Evolutionary conservation across 2,888 invertebrate species (phyloP).

Genomic region (Drymonia ruficornis): DNA sequence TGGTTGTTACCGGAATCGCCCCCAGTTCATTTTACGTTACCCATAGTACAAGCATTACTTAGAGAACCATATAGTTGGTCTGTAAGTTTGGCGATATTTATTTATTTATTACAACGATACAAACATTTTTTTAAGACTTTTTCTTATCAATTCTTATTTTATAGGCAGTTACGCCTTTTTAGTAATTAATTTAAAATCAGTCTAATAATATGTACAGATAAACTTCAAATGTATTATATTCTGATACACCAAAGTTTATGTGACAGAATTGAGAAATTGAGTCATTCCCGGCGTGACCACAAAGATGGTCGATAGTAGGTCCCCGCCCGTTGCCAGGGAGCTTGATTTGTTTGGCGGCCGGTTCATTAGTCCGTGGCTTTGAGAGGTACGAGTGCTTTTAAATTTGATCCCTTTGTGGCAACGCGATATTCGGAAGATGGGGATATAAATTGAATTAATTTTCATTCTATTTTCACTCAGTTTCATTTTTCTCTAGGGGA

Average conservation of each 20-base stretch:
- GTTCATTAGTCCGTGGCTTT: constrained; percentile 25
- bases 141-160: too few relatives aligned
- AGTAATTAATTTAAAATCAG: too few relatives aligned
- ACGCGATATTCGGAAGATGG: constrained; percentile 1
- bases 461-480: not conserved
- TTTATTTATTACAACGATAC: too few relatives aligned
- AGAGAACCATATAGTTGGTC: too few relatives aligned
- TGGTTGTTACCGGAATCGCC: too few relatives aligned
- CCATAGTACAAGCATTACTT: too few relatives aligned
- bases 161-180: too few relatives aligned
- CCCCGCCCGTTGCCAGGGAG: constrained; percentile 30
- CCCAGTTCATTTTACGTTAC: too few relatives aligned
- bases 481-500: not conserved
- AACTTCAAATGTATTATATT: not conserved
- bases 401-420: constrained; percentile 5
- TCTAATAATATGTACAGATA: not conserved
- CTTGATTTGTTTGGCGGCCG: constrained; percentile 25
- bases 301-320: constrained; percentile 45
- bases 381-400: constrained; percentile 15
- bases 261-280: constrained; percentile 48
- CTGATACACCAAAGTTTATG: constrained; percentile 39
- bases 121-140: too few relatives aligned
- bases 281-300: constrained; percentile 33
- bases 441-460: not conserved
- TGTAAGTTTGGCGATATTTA: too few relatives aligned